phyloP scores from a whole-genome alignment of 2,888 invertebrate genomes.

The Dascillus cervinus region DNA sequence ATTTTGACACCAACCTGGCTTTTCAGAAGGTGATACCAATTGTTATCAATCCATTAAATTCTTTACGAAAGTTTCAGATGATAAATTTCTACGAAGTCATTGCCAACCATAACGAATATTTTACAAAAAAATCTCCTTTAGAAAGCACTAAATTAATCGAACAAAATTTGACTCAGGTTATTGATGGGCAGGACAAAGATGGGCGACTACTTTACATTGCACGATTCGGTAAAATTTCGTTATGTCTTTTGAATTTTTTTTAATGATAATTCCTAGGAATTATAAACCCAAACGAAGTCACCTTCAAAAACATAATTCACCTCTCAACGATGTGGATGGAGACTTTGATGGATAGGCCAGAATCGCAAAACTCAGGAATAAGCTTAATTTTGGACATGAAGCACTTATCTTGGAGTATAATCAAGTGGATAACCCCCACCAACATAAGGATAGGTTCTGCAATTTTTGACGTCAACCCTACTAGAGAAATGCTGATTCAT shows the following conservation, averaged over 20 bases:
- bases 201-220: constrained; percentile 35
- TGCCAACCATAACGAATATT: no score
- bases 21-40: no score
- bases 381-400: constrained; percentile 36
- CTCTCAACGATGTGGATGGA: constrained; percentile 40
- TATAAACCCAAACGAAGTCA: no score
- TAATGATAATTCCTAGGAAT: neutral
- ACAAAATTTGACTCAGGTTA: constrained; percentile 30
- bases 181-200: constrained; percentile 31
- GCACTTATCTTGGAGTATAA: constrained; percentile 27
- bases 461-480: constrained; percentile 28
- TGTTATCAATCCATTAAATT: no score
- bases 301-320: constrained; percentile 27
- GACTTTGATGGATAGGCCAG: constrained; percentile 30
- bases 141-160: constrained; percentile 29
- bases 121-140: constrained; percentile 26
- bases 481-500: constrained; percentile 33
- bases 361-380: constrained; percentile 33
- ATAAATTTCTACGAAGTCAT: no score
- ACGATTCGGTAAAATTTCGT: constrained; percentile 5
- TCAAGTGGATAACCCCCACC: constrained; percentile 35
- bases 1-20: no score
- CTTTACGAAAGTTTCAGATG: no score
- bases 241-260: neutral
- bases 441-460: constrained; percentile 27